A percentile compares a stretch with the other conserved stretches of the same genome.
phyloP scores from a whole-genome alignment of 2,888 invertebrate species.

The Actias luna region DNA sequence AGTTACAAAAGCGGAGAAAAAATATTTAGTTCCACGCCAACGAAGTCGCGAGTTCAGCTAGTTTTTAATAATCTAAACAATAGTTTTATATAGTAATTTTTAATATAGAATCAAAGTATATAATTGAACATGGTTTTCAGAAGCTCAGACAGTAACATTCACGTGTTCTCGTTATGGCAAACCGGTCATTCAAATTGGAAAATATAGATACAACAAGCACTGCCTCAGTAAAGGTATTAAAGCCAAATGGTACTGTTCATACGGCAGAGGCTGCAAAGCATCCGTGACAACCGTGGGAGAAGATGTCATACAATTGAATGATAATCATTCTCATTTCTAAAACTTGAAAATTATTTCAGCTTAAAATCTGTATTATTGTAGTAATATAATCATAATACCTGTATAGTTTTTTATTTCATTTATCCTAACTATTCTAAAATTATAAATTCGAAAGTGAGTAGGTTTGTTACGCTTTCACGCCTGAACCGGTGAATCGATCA shows the following conservation, averaged over 20 bases:
- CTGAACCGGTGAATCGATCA: too few species aligned
- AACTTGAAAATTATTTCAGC: background rate
- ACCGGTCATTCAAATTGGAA: slow-evolving; percentile 31
- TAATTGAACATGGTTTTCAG: background rate
- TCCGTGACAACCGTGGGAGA: slow-evolving; percentile 32
- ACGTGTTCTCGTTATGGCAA: slow-evolving; percentile 29
- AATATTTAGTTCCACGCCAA: too few species aligned
- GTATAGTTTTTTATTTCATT: background rate
- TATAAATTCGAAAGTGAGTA: too few species aligned
- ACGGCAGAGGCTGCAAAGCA: slow-evolving; percentile 32
- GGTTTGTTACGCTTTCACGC: too few species aligned
- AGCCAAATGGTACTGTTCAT: slow-evolving; percentile 35
- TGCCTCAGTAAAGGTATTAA: slow-evolving; percentile 25
- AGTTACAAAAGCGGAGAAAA: too few species aligned
- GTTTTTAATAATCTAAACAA: too few species aligned
- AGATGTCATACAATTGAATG: slow-evolving; percentile 24
- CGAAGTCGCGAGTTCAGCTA: too few species aligned
- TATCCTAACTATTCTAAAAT: too few species aligned
- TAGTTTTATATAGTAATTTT: background rate
- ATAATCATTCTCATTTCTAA: slow-evolving; percentile 28
- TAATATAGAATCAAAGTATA: background rate
- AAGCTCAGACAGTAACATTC: slow-evolving; percentile 18
- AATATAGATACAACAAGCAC: slow-evolving; percentile 32
- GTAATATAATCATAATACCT: background rate
- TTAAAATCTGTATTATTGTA: background rate